phyloP scores from a whole-genome alignment of 2,888 invertebrate genomes.

The Oscheius sp. region DNA sequence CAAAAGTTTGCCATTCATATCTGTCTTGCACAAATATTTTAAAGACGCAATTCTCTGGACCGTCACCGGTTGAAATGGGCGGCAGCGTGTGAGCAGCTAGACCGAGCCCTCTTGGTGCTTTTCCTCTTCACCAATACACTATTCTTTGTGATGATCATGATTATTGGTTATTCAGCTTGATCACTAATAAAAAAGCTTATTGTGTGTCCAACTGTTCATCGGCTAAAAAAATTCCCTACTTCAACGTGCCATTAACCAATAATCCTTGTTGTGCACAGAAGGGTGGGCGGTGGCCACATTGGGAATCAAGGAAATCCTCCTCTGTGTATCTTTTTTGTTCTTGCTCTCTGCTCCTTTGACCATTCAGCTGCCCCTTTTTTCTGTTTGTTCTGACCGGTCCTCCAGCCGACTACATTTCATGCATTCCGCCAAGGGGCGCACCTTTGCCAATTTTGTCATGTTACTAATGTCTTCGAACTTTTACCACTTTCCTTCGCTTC shows the following conservation, averaged over 20 bases:
- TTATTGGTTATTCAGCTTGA: slow-evolving; percentile 27
- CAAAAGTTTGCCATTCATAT: background rate
- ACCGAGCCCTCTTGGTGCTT: slow-evolving; percentile 3
- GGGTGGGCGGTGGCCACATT: background rate
- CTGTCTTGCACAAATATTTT: no score
- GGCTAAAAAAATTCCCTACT: background rate
- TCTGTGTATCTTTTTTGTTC: slow-evolving; percentile 19
- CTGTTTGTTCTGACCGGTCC: slow-evolving; percentile 34
- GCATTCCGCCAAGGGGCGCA: slow-evolving; percentile 26
- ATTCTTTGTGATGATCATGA: slow-evolving; percentile 20
- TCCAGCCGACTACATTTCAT: slow-evolving; percentile 28
- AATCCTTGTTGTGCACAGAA: background rate
- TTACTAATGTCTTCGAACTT: background rate
- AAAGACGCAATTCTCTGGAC: slow-evolving; percentile 11
- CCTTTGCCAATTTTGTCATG: slow-evolving; percentile 20
- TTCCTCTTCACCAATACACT: slow-evolving; percentile 24
- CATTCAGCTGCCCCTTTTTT: slow-evolving; percentile 32
- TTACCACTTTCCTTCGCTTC: no score
- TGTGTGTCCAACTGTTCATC: slow-evolving; percentile 14
- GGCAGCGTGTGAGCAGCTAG: slow-evolving; percentile 24
- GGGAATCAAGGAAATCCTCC: slow-evolving; percentile 14
- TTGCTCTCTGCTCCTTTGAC: slow-evolving; percentile 30
- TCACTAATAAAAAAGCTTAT: slow-evolving; percentile 1
- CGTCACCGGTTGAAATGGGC: slow-evolving; percentile 27
- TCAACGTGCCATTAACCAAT: background rate